phyloP scores from a whole-genome alignment of 2,113 vertebrate genomes.

The Arothron firmamentum region DNA sequence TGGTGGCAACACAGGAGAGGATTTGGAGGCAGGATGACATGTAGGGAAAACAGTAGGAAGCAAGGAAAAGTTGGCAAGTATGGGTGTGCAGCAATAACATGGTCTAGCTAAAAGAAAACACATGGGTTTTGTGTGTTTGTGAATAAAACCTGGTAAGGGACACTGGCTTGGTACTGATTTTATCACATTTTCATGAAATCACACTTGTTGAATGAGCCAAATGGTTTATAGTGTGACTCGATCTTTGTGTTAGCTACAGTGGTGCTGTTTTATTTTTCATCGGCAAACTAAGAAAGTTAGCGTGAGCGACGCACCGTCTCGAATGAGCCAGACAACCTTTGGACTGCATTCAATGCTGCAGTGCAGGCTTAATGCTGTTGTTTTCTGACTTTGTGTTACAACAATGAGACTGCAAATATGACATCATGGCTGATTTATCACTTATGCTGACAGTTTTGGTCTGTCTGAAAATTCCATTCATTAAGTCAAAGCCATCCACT shows the following conservation, averaged over 20 bases:
- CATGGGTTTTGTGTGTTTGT: too few species aligned
- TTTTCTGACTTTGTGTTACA: conserved; percentile 6
- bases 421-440: conserved; percentile 43
- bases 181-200: too few species aligned
- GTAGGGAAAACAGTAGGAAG: not conserved
- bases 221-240: too few species aligned
- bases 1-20: not conserved
- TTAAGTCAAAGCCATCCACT: conserved; percentile 42
- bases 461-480: conserved; percentile 46
- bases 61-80: too few species aligned
- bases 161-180: too few species aligned
- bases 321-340: not conserved
- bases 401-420: conserved; percentile 19
- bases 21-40: not conserved
- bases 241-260: too few species aligned
- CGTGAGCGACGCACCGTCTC: too few species aligned
- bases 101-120: too few species aligned
- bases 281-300: too few species aligned
- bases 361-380: not conserved
- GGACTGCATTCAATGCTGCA: not conserved
- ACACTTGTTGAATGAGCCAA: too few species aligned
- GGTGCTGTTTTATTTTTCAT: too few species aligned
- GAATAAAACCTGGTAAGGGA: too few species aligned
- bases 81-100: not conserved
- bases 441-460: conserved; percentile 35